Percentiles rank a stretch among this genome's conserved stretches.
Evolutionary conservation across 2,113 vertebrate genomes (phyloP).

Genomic region (Phodopus roborovskii): DNA sequence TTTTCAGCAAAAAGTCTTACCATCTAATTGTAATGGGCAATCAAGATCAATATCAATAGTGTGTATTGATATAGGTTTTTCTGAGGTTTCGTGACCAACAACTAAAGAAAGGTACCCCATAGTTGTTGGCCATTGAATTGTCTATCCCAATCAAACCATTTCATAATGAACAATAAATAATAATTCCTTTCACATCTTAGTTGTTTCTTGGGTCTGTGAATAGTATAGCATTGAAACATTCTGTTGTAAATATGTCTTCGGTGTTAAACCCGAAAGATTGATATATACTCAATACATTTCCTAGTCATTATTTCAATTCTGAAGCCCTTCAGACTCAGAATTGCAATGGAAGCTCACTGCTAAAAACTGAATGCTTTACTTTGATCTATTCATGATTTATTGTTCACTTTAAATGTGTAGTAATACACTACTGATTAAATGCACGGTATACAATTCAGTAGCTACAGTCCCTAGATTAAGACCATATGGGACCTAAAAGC

Average conservation of each 20-base stretch:
- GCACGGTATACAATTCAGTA: slow-evolving; percentile 64
- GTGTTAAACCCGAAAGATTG: background rate
- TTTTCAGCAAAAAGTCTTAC: background rate
- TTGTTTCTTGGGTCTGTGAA: background rate
- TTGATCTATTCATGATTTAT: slow-evolving; percentile 66
- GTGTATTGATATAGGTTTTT: background rate
- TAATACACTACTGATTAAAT: slow-evolving; percentile 65
- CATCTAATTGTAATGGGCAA: background rate
- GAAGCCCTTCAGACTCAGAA: background rate
- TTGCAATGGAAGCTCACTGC: slow-evolving; percentile 48
- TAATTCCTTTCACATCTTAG: background rate
- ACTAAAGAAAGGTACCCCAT: background rate
- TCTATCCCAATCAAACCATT: background rate
- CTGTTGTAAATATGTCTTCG: background rate
- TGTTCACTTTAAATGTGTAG: slow-evolving; percentile 57
- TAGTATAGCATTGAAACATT: slow-evolving; percentile 2
- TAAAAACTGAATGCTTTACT: slow-evolving; percentile 44
- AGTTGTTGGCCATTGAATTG: background rate
- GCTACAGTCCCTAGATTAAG: slow-evolving; percentile 66
- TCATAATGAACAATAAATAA: background rate
- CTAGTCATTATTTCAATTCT: slow-evolving; percentile 28
- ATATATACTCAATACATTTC: background rate
- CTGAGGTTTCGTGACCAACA: background rate
- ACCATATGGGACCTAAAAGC: slow-evolving; percentile 57
- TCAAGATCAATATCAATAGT: background rate